phyloP scores from a whole-genome alignment of 2,888 invertebrate species.

The Silvanus unidentatus region DNA sequence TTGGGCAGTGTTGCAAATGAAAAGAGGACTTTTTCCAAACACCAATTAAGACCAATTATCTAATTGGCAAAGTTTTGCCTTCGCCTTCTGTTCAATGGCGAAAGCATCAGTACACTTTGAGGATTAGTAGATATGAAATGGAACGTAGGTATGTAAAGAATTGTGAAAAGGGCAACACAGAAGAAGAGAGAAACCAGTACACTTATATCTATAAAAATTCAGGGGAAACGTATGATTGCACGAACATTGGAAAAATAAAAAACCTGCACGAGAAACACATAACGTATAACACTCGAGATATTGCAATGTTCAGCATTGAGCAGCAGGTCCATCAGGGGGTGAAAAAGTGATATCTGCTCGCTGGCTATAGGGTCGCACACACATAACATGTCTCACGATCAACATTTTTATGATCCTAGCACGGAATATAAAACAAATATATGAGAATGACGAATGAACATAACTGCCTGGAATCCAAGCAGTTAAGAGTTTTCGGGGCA shows the following conservation, averaged over 20 bases:
- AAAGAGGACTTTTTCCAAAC: too few relatives aligned
- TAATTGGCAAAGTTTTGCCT: too few relatives aligned
- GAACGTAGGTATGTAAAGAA: too few relatives aligned
- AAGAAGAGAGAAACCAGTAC: too few relatives aligned
- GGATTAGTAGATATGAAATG: too few relatives aligned
- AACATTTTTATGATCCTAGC: conserved; percentile 31
- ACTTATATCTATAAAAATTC: not conserved
- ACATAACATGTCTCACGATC: conserved; percentile 29
- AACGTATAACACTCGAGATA: conserved; percentile 13
- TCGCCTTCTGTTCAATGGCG: too few relatives aligned
- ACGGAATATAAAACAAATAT: conserved; percentile 36
- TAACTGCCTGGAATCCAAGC: conserved; percentile 33
- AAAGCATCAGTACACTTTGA: too few relatives aligned
- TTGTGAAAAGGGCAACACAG: too few relatives aligned
- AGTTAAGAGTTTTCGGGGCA: conserved; percentile 19
- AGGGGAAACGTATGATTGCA: conserved; percentile 2
- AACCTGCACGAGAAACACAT: conserved; percentile 4
- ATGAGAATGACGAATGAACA: conserved; percentile 37
- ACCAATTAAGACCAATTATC: too few relatives aligned
- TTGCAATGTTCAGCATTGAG: conserved; percentile 9
- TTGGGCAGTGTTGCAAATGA: too few relatives aligned
- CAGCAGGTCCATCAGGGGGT: conserved; percentile 7
- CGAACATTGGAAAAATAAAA: conserved; percentile 1
- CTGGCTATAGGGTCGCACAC: conserved; percentile 23
- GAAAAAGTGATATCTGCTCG: conserved; percentile 13